Percentiles rank a stretch among this genome's conserved stretches.
Evolutionary conservation across 2,113 vertebrate species (phyloP).

Genomic region (Chunga burmeisteri): DNA sequence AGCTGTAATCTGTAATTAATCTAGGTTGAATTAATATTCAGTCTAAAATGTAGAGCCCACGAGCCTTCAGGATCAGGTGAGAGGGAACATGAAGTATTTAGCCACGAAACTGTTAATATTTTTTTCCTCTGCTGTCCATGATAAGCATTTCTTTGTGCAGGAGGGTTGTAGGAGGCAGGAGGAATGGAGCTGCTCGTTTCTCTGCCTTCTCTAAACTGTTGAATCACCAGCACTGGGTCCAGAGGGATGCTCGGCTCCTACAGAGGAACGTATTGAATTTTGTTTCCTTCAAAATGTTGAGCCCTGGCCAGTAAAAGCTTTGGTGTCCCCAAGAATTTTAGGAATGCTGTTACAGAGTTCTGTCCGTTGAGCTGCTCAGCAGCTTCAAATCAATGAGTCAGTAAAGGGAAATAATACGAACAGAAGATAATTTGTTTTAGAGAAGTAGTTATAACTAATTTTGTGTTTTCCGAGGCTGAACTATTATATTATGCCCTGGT

Average conservation of each 20-base stretch:
- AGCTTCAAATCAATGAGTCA: background rate
- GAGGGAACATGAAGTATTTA: background rate
- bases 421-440: constrained; percentile 40
- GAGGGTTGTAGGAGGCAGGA: background rate
- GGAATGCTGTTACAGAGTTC: constrained; percentile 24
- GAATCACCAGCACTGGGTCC: background rate
- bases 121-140: accelerated
- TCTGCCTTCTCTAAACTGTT: background rate
- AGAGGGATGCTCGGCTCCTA: background rate
- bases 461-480: background rate
- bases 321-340: constrained; percentile 52
- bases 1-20: background rate
- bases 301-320: constrained; percentile 58
- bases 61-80: background rate
- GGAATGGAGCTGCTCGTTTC: background rate
- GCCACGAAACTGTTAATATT: background rate
- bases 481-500: background rate
- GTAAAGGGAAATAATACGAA: background rate
- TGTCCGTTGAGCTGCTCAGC: background rate
- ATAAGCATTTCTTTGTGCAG: constrained; percentile 22
- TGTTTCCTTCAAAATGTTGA: constrained; percentile 30
- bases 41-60: background rate
- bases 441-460: background rate
- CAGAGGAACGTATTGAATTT: constrained; percentile 47
- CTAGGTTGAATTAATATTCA: background rate